Evolutionary conservation across 2,797 vertebrate species (phyloP).

Genomic region (Chelonia mydas): DNA sequence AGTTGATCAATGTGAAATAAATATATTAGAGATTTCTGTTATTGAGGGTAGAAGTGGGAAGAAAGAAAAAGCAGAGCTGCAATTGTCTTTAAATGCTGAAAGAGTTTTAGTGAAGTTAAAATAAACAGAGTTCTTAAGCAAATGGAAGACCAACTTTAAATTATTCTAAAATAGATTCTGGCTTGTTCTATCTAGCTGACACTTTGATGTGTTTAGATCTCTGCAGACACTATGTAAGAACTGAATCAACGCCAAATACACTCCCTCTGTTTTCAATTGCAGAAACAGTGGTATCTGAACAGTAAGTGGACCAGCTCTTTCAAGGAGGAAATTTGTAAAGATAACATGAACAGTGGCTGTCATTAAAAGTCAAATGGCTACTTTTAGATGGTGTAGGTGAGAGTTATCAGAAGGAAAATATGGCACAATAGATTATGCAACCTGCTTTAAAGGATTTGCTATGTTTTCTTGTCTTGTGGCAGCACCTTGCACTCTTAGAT

Average conservation of each 20-base stretch:
- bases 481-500: conserved; percentile 37
- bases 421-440: conserved; percentile 76
- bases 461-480: conserved; percentile 55
- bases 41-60: background rate
- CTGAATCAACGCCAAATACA: conserved; percentile 53
- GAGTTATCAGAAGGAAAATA: conserved; percentile 84
- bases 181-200: conserved; percentile 17
- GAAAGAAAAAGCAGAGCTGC: background rate
- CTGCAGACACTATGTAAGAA: conserved; percentile 53
- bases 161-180: conserved; percentile 31
- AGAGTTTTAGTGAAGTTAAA: conserved; percentile 20
- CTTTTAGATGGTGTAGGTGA: conserved; percentile 64
- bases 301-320: conserved; percentile 57
- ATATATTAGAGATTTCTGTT: background rate
- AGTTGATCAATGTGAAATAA: background rate
- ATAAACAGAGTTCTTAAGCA: conserved; percentile 31
- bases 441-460: conserved; percentile 38
- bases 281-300: conserved; percentile 55
- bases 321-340: conserved; percentile 77
- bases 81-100: conserved; percentile 17
- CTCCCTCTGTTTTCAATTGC: conserved; percentile 33
- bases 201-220: conserved; percentile 63
- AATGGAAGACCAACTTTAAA: conserved; percentile 48
- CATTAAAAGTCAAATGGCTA: conserved; percentile 71
- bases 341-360: conserved; percentile 71